Percentiles rank a stretch among this genome's conserved stretches.
These are phyloP conservation scores for Griposia aprilina DNA, from an alignment of 2,888 invertebrate species.

Conservation along the genomic window DNA sequence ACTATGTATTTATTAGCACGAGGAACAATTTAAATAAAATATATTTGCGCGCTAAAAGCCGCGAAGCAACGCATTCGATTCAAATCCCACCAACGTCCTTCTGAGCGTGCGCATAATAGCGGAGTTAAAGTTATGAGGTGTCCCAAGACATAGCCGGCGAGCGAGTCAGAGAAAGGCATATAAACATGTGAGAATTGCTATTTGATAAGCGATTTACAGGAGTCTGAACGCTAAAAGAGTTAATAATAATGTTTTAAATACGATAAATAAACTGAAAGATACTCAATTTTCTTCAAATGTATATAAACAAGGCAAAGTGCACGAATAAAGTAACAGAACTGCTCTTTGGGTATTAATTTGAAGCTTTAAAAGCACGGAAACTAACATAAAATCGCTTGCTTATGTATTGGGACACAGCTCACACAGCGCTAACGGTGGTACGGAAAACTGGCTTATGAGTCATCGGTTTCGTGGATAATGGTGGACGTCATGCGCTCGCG, in stretches of 20 bases:
- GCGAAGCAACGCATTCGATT: slow-evolving; percentile 58
- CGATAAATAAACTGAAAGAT: not conserved
- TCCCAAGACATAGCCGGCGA: slow-evolving; percentile 12
- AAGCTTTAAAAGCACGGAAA: not conserved
- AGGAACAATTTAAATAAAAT: slow-evolving; percentile 32
- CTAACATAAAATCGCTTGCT: slow-evolving; percentile 58
- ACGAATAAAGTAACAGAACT: not conserved
- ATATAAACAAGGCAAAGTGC: not conserved
- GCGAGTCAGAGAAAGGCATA: slow-evolving; percentile 20
- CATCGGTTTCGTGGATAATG: slow-evolving; percentile 74
- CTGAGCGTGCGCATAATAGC: slow-evolving; percentile 62
- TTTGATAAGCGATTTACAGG: not conserved
- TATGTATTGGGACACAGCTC: slow-evolving; percentile 65
- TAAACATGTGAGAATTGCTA: not conserved
- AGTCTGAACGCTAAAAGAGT: not conserved
- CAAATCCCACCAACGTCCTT: slow-evolving; percentile 66
- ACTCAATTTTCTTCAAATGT: not conserved
- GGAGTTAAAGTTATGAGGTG: slow-evolving; percentile 54
- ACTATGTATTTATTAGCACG: not conserved
- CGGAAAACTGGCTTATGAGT: slow-evolving; percentile 86
- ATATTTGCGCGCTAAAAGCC: slow-evolving; percentile 45
- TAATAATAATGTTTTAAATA: not conserved
- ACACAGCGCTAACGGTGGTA: slow-evolving; percentile 80
- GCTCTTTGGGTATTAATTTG: not conserved
- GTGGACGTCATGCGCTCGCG: slow-evolving; percentile 76